A percentile compares a stretch with the other conserved stretches of the same genome.
Conservation (phyloP, 2,797 vertebrate species). For the Echiichthys vipera region DNA sequence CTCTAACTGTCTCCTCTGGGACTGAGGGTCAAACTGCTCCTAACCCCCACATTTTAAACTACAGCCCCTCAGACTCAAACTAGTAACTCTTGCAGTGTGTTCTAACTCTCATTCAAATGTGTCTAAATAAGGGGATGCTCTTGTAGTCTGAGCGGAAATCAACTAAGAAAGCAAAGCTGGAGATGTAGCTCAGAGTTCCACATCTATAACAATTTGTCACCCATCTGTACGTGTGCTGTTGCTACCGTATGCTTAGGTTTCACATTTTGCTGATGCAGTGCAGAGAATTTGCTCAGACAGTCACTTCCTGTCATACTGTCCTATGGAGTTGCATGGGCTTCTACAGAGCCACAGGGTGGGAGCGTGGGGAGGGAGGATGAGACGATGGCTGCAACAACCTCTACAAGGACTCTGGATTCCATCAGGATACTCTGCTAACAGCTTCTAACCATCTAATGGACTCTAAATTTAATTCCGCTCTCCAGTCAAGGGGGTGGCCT, state of each 20-base stretch:
- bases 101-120: conserved; percentile 15
- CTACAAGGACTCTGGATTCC: conserved; percentile 52
- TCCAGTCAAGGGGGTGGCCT: conserved; percentile 25
- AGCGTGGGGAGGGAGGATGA: neutral
- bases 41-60: conserved; percentile 13
- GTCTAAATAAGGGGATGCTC: conserved; percentile 19
- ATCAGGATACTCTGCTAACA: conserved; percentile 62
- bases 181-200: neutral
- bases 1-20: conserved; percentile 22
- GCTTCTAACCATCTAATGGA: conserved; percentile 72
- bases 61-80: conserved; percentile 1
- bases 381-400: conserved; percentile 36
- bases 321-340: neutral
- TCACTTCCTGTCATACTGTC: neutral
- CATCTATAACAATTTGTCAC: neutral
- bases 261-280: neutral
- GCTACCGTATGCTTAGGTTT: neutral
- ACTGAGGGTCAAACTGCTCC: neutral
- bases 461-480: conserved; percentile 72
- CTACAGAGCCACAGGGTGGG: neutral
- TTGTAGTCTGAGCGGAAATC: conserved; percentile 12
- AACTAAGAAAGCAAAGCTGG: neutral
- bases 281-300: neutral
- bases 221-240: neutral
- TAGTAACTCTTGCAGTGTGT: conserved; percentile 6